Conservation (phyloP, 2,888 invertebrate genomes). For the Athalia circularis region DNA sequence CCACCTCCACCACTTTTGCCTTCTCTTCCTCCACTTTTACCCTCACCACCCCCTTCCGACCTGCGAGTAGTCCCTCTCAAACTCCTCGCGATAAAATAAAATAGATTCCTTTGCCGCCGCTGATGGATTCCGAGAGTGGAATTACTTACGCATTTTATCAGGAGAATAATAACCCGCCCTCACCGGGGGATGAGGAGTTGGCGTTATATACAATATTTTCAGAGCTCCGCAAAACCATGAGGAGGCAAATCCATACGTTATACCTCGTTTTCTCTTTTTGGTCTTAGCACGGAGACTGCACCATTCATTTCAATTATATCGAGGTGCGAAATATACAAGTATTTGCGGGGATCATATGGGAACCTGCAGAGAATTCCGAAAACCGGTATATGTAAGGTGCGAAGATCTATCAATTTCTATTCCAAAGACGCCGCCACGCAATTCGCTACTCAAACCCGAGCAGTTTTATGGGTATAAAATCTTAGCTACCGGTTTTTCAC, state of each 20-base stretch:
- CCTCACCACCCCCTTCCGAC: conserved; percentile 50
- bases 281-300: conserved; percentile 8
- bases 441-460: conserved; percentile 23
- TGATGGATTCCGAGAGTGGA: conserved; percentile 50
- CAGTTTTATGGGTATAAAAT: conserved; percentile 9
- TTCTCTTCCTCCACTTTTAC: not conserved
- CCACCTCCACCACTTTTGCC: conserved; percentile 20
- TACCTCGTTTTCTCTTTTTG: conserved; percentile 22
- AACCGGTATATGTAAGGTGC: conserved; percentile 5
- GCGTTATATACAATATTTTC: conserved; percentile 32
- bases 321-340: not conserved
- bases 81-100: conserved; percentile 63
- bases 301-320: conserved; percentile 44
- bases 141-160: conserved; percentile 56
- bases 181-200: conserved; percentile 18
- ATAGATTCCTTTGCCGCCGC: conserved; percentile 54
- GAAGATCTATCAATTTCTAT: conserved; percentile 44
- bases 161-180: conserved; percentile 30
- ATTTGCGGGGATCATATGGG: not conserved
- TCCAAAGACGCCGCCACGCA: conserved; percentile 23
- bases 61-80: conserved; percentile 49
- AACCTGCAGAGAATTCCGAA: conserved; percentile 20
- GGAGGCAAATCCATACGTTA: conserved; percentile 17
- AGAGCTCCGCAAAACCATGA: conserved; percentile 8
- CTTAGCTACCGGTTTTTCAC: conserved; percentile 42